Conservation (phyloP, 2,888 invertebrate species). For the Erebia aethiops region DNA sequence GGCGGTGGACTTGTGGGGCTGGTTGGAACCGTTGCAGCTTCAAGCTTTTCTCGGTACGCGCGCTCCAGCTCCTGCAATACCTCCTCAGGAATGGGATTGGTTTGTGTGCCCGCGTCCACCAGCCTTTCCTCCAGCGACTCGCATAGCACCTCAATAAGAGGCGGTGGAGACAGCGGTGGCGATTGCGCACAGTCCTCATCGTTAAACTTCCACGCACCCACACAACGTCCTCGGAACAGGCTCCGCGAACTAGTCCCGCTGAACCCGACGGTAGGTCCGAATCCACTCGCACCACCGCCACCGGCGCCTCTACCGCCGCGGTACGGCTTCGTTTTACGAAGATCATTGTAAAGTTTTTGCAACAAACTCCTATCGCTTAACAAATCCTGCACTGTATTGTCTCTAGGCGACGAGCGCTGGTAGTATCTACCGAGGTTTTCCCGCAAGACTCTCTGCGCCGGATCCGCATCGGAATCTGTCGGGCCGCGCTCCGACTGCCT, state of each 20-base stretch:
- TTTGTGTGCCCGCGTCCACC: slow-evolving; percentile 84
- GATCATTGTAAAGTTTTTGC: slow-evolving; percentile 88
- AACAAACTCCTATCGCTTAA: slow-evolving; percentile 88
- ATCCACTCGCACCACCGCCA: slow-evolving; percentile 52
- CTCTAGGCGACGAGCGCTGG: slow-evolving; percentile 85
- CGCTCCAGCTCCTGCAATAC: slow-evolving; percentile 76
- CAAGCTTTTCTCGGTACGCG: slow-evolving; percentile 71
- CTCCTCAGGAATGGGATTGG: slow-evolving; percentile 83
- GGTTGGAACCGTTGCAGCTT: slow-evolving; percentile 72
- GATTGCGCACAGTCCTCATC: slow-evolving; percentile 62
- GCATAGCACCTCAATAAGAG: slow-evolving; percentile 86
- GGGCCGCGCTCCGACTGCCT: slow-evolving; percentile 66
- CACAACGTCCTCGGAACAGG: slow-evolving; percentile 56
- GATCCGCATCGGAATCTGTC: slow-evolving; percentile 60
- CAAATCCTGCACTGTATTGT: slow-evolving; percentile 88
- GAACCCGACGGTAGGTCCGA: slow-evolving; percentile 56
- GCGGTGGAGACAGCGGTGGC: slow-evolving; percentile 84
- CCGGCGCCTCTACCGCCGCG: slow-evolving; percentile 66
- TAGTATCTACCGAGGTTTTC: slow-evolving; percentile 88
- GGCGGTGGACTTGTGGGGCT: slow-evolving; percentile 71
- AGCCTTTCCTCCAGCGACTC: slow-evolving; percentile 82
- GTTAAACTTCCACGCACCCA: slow-evolving; percentile 53
- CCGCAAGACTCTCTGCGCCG: slow-evolving; percentile 79
- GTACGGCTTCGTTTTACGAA: slow-evolving; percentile 85
- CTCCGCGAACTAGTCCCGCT: slow-evolving; percentile 72